These are phyloP conservation scores for Cephus runcator DNA, from an alignment of 2,888 invertebrate species.

Conservation along the genomic window DNA sequence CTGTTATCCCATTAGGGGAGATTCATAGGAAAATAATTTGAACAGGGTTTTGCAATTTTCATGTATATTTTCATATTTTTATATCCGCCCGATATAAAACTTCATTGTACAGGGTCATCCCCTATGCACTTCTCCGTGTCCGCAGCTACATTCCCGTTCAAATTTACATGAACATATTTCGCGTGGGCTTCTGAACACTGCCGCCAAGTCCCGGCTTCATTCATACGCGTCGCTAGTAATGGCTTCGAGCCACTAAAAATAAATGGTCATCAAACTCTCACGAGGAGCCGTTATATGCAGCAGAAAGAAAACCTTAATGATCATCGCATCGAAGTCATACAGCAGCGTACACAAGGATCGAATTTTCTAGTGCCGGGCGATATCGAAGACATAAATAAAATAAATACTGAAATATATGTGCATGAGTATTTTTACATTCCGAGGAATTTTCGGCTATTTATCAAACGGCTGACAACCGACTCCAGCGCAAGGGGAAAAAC, in stretches of 20 bases:
- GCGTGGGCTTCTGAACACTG: background rate
- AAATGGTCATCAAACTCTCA: background rate
- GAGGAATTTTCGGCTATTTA: background rate
- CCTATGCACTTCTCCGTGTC: background rate
- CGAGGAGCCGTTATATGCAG: background rate
- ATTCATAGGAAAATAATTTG: background rate
- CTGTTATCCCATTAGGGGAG: background rate
- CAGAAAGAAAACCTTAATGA: background rate
- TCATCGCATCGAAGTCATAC: background rate
- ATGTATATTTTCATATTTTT: background rate
- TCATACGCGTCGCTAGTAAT: background rate
- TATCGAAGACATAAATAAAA: background rate
- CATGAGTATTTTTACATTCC: background rate
- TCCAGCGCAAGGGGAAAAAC: background rate
- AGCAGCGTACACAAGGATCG: background rate
- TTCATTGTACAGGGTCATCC: background rate
- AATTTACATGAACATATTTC: background rate
- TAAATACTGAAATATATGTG: background rate
- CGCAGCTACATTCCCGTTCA: background rate
- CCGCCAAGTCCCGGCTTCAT: background rate
- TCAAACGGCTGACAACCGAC: background rate
- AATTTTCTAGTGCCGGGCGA: background rate
- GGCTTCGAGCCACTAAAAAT: background rate
- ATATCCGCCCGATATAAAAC: background rate
- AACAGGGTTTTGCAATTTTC: background rate